Evolutionary conservation across 2,113 vertebrate species (phyloP).

Genomic region (Cichladusa arquata): DNA sequence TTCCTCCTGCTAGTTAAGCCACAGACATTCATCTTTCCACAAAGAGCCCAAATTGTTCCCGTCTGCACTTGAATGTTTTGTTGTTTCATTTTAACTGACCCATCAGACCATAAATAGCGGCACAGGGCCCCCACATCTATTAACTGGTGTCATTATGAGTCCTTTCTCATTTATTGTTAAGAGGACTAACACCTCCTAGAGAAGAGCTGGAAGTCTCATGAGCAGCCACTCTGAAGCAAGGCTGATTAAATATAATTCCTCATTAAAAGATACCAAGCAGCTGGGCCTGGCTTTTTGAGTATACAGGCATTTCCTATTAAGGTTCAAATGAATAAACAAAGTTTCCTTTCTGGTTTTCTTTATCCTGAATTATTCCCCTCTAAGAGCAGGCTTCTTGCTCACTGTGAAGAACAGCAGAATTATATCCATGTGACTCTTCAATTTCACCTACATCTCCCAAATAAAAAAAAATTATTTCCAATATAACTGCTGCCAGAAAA

Average conservation of each 20-base stretch:
- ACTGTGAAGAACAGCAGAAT: not conserved
- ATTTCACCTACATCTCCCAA: not conserved
- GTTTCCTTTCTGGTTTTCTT: not conserved
- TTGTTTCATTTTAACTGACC: constrained; percentile 50
- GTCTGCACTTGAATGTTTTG: not conserved
- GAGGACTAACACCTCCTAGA: not conserved
- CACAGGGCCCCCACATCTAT: not conserved
- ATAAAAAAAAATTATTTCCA: not conserved
- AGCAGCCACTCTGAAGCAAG: rapidly evolving
- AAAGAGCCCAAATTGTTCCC: constrained; percentile 40
- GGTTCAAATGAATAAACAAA: not conserved
- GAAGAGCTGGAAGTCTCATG: not conserved
- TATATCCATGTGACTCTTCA: not conserved
- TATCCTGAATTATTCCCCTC: not conserved
- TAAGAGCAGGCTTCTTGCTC: not conserved
- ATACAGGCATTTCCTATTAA: not conserved
- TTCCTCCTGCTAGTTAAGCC: not conserved
- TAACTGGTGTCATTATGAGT: constrained; percentile 48
- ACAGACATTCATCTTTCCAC: not conserved
- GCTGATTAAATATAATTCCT: not conserved
- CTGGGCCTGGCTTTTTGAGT: not conserved
- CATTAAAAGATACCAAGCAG: not conserved
- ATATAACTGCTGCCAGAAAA: not conserved
- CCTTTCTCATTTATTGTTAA: not conserved
- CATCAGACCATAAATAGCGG: not conserved